Evolutionary conservation across 1,140 invertebrate genomes (phyloP).

Genomic region (Anadara kagoshimensis): DNA sequence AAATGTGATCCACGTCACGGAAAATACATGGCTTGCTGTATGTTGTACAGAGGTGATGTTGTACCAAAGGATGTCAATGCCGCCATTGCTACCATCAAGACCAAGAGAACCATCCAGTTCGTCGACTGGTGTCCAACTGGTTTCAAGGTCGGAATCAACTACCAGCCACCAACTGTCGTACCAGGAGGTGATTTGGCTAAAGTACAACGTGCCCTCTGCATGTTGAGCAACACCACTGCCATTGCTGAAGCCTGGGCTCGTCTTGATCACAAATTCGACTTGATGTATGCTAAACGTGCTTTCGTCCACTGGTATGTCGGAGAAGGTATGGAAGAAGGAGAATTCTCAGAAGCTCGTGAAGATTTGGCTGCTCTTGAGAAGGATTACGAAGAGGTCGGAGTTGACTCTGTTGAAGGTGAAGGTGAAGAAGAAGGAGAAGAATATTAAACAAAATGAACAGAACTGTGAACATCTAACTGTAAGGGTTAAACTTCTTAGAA

Average conservation of each 20-base stretch:
- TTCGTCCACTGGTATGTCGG: conserved; percentile 4
- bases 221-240: conserved; percentile 56
- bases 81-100: conserved; percentile 88
- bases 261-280: conserved; percentile 9
- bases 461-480: too few species aligned
- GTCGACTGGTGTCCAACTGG: conserved; percentile 94
- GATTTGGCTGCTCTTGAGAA: conserved; percentile 81
- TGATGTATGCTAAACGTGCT: conserved; percentile 1
- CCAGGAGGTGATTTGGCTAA: conserved; percentile 80
- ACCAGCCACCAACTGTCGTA: conserved; percentile 76
- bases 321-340: conserved; percentile 84
- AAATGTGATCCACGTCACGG: too few species aligned
- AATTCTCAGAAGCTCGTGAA: conserved; percentile 87
- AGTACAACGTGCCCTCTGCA: conserved; percentile 57
- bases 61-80: conserved; percentile 88
- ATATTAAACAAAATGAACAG: too few species aligned
- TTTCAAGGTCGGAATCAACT: conserved; percentile 69
- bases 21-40: conserved; percentile 52
- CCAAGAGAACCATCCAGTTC: conserved; percentile 82
- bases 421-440: conserved; percentile 77
- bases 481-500: too few species aligned
- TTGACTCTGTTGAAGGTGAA: conserved; percentile 78
- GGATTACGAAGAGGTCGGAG: conserved; percentile 79
- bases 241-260: conserved; percentile 1
- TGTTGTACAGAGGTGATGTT: conserved; percentile 72